Percentiles rank a stretch among this genome's conserved stretches.
Evolutionary conservation across 2,797 vertebrate species (phyloP).

Genomic region (Coranthus polyacanthus): DNA sequence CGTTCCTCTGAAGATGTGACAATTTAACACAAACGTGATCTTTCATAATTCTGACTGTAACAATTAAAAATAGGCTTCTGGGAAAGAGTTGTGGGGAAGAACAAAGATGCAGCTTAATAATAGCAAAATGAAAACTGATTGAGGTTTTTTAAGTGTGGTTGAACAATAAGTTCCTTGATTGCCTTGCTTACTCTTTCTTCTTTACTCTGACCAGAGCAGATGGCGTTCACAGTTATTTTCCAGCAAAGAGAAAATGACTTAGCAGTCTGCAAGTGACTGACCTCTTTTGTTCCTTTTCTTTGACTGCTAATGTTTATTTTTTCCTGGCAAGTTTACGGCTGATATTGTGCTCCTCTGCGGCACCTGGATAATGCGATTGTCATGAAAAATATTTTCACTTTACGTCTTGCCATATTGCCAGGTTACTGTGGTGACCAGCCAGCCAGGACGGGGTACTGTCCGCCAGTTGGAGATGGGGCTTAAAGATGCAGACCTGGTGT

Average conservation of each 20-base stretch:
- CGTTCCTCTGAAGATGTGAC: conserved; percentile 12
- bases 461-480: conserved; percentile 87
- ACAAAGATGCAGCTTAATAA: conserved; percentile 14
- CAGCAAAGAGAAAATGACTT: too few species aligned
- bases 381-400: background rate
- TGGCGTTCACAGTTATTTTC: background rate
- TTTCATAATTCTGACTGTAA: conserved; percentile 15
- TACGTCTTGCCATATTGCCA: conserved; percentile 60
- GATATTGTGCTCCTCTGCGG: too few species aligned
- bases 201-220: background rate
- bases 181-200: background rate
- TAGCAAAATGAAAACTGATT: conserved; percentile 5
- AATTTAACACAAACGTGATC: background rate
- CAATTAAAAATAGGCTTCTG: conserved; percentile 1
- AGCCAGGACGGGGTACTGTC: conserved; percentile 81
- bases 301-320: background rate
- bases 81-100: conserved; percentile 11
- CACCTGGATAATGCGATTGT: background rate
- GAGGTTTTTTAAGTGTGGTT: conserved; percentile 8
- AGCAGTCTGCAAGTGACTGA: too few species aligned
- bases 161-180: background rate
- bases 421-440: conserved; percentile 92
- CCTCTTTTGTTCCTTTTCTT: too few species aligned
- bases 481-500: conserved; percentile 85
- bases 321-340: background rate